A percentile compares a stretch with the other conserved stretches of the same genome.
Conservation (phyloP, 2,888 invertebrate species). For the Andrena chrysosceles region DNA sequence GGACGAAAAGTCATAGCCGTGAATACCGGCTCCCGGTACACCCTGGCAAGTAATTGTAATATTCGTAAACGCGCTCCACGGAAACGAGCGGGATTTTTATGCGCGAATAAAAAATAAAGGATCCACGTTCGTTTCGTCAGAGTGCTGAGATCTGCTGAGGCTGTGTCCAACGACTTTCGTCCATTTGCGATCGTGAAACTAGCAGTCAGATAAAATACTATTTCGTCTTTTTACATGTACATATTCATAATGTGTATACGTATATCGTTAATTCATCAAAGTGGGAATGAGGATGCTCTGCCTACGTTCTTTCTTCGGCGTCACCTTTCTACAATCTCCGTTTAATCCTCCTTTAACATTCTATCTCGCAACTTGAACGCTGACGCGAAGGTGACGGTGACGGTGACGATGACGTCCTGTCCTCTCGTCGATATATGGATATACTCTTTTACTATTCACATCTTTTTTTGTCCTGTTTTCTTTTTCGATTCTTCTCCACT, state of each 20-base stretch:
- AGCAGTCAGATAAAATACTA: constrained; percentile 66
- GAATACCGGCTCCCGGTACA: neutral
- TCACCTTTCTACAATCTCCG: neutral
- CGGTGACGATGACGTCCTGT: no score
- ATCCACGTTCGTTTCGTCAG: constrained; percentile 71
- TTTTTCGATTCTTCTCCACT: constrained; percentile 12
- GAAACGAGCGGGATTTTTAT: constrained; percentile 68
- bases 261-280: constrained; percentile 43
- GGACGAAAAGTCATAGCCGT: constrained; percentile 32
- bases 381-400: neutral
- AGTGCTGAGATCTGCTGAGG: constrained; percentile 71
- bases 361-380: constrained; percentile 12
- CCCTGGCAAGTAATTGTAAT: constrained; percentile 6
- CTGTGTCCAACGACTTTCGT: constrained; percentile 57
- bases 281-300: constrained; percentile 38
- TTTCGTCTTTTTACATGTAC: constrained; percentile 46
- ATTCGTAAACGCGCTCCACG: constrained; percentile 66
- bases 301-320: constrained; percentile 18
- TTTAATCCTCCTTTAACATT: constrained; percentile 30
- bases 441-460: constrained; percentile 7
- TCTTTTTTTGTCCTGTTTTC: neutral
- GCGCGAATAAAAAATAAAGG: constrained; percentile 71
- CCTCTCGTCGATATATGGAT: neutral
- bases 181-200: constrained; percentile 57
- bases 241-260: constrained; percentile 41